phyloP scores from a whole-genome alignment of 2,888 invertebrate genomes.

The Pilophorus perplexus region DNA sequence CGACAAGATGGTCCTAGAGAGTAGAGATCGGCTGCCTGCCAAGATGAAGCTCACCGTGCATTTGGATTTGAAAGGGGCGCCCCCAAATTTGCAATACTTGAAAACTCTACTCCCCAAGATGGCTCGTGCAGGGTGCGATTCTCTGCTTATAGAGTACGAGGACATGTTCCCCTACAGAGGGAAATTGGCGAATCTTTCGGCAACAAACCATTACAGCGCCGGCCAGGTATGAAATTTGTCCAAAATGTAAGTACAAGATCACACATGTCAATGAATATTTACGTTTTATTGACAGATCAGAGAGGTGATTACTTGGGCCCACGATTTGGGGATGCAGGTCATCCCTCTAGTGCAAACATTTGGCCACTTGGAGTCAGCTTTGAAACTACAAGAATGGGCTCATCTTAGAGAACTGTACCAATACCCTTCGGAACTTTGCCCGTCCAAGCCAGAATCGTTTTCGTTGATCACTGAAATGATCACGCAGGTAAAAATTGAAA shows the following conservation, averaged over 20 bases:
- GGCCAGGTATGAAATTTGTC: slow-evolving; percentile 52
- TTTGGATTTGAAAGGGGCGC: slow-evolving; percentile 83
- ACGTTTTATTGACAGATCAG: slow-evolving; percentile 50
- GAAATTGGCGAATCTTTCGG: slow-evolving; percentile 59
- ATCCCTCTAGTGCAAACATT: slow-evolving; percentile 84
- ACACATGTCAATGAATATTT: background rate
- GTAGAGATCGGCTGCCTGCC: too few species aligned
- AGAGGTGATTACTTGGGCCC: slow-evolving; percentile 58
- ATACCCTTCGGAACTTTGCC: slow-evolving; percentile 53
- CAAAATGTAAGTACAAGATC: background rate
- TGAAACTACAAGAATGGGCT: slow-evolving; percentile 67
- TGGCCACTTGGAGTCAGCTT: slow-evolving; percentile 77
- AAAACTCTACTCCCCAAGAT: slow-evolving; percentile 61
- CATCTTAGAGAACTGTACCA: slow-evolving; percentile 63
- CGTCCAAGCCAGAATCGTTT: slow-evolving; percentile 53
- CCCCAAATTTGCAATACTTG: slow-evolving; percentile 66
- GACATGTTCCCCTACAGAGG: slow-evolving; percentile 79
- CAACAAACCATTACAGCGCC: slow-evolving; percentile 63
- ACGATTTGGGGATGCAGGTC: slow-evolving; percentile 61
- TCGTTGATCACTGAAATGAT: slow-evolving; percentile 52
- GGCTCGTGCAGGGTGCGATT: slow-evolving; percentile 68
- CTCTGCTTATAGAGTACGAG: slow-evolving; percentile 77
- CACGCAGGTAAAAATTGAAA: slow-evolving; percentile 51
- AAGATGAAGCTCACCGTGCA: slow-evolving; percentile 60
- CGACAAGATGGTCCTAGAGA: too few species aligned